These are phyloP conservation scores for Galemys pyrenaicus DNA, from an alignment of 2,113 vertebrate genomes.

Conservation along the genomic window DNA sequence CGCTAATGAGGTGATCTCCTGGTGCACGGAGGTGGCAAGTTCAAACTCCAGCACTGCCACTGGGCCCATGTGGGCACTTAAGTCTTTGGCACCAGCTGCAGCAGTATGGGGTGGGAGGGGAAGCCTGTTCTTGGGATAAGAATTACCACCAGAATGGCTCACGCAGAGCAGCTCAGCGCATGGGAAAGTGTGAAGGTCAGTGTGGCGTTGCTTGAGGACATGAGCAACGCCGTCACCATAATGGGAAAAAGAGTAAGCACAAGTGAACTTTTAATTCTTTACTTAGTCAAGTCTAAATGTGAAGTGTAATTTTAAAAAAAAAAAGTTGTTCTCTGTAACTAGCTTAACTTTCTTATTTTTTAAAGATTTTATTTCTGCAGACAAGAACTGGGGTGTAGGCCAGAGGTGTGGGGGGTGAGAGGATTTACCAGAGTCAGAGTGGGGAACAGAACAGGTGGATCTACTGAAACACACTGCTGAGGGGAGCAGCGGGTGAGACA, in stretches of 20 bases:
- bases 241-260: constrained; percentile 31
- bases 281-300: constrained; percentile 19
- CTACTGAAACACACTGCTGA: too few relatives aligned
- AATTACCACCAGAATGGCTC: constrained; percentile 82
- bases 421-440: too few relatives aligned
- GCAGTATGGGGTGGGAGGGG: constrained; percentile 75
- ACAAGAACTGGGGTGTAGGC: too few relatives aligned
- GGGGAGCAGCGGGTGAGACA: too few relatives aligned
- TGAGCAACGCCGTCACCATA: constrained; percentile 75
- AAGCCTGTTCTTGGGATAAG: constrained; percentile 81
- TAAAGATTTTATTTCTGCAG: too few relatives aligned
- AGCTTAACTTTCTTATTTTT: not conserved
- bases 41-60: constrained; percentile 80
- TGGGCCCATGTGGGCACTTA: constrained; percentile 82
- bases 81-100: constrained; percentile 81
- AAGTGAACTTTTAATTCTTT: constrained; percentile 30
- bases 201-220: constrained; percentile 78
- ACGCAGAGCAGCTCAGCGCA: constrained; percentile 79
- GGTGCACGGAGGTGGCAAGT: constrained; percentile 80
- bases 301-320: constrained; percentile 42
- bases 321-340: constrained; percentile 43
- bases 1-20: constrained; percentile 85
- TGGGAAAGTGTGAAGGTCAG: constrained; percentile 78
- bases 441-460: too few relatives aligned
- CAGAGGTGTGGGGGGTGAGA: too few relatives aligned